Base-by-base conservation (phyloP, 2,797 vertebrate species). In the Bovichtus diacanthus region DNA sequence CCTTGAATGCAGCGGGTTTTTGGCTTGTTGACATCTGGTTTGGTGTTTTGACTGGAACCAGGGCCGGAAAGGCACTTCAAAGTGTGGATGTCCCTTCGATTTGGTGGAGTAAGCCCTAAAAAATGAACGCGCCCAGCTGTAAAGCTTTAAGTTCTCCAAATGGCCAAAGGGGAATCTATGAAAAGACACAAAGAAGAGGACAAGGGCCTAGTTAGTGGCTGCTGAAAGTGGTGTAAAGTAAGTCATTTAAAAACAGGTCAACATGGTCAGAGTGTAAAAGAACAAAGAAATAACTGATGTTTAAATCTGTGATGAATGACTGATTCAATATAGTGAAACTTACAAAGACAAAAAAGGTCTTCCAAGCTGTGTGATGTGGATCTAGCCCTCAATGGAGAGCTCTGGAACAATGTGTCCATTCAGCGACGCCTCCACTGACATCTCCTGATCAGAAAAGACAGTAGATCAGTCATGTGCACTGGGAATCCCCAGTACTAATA, bases 21-120 rank as follows among this genome's bases (percentile, higher is more conserved):
- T 41, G 78, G 64, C 80, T 29, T 72, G 39, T 55, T 83, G 63
- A 81, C 86, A 85, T 90, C 81, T 90, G 85, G 83, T 89, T 82
- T 85, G 74, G 73, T 87, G 71, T 88, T 85, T 70, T 66, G 67
- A 79, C 74, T 79, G 85, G 84, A 89, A 85, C 81, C 74, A 71
- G 59, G 80, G 64, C 80, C 83, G 74, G 86, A 90, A 93, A 94
- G 92, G 93, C 94, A 95, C 93, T 94, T 93, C 83, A 83, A 83
- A 92, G 86, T 83, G 79, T 86, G 85, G 91, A 89, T 85, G 66
- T 88, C 88, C 71, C 83, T 86, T 88, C 51, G 34, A 88, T 88
- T 87, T 91, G 88, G 89, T 83, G 85, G 69, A 60, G 5, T 84
- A 86, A 89, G 73, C 77, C 82, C 82, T 81, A 69, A 84, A 88